Conservation (phyloP, 1,140 invertebrate species). For the Melitaea cinxia region DNA sequence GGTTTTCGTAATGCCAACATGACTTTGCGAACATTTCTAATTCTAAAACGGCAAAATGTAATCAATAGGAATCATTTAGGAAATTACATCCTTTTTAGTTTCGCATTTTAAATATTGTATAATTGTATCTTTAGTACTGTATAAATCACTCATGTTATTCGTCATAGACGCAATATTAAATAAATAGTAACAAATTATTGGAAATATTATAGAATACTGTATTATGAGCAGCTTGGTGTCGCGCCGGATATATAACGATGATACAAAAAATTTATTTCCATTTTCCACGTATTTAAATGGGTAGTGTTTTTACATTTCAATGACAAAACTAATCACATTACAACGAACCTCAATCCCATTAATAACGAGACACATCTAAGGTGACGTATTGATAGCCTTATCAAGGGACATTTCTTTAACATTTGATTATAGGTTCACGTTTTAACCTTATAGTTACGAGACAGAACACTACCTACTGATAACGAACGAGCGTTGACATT, state of each 20-base stretch:
- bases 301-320: too few relatives aligned
- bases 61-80: not conserved
- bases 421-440: not conserved
- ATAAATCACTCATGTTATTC: too few relatives aligned
- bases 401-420: not conserved
- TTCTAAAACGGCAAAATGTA: not conserved
- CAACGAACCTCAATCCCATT: too few relatives aligned
- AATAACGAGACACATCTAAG: not conserved
- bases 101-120: not conserved
- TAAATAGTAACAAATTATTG: too few relatives aligned
- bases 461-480: not conserved
- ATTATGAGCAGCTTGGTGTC: too few relatives aligned
- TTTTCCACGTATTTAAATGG: too few relatives aligned
- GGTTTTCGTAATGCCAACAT: not conserved
- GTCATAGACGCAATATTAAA: too few relatives aligned
- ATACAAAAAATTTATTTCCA: too few relatives aligned
- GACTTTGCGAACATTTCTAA: not conserved
- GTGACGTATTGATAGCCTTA: not conserved
- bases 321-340: too few relatives aligned
- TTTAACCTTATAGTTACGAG: conserved; percentile 1
- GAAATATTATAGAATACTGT: too few relatives aligned
- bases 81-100: not conserved
- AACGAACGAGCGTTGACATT: not conserved
- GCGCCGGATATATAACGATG: too few relatives aligned
- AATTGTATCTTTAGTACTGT: too few relatives aligned